Evolutionary conservation across 2,113 vertebrate genomes (phyloP), one percentile per base, ranked within the genome.

Genomic region (Trematomus loennbergii): DNA sequence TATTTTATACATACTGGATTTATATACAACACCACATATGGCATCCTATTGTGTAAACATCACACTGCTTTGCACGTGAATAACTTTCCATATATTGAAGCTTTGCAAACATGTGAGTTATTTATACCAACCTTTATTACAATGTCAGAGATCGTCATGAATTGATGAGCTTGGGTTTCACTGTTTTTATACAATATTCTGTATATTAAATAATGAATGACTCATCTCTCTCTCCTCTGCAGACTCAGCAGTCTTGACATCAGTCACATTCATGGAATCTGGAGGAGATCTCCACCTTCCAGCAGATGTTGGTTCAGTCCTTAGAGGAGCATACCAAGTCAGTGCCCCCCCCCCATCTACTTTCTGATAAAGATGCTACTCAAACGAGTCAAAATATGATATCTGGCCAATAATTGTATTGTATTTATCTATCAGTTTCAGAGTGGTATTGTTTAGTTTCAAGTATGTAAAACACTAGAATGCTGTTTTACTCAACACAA

Each of bases 321-420:
- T 93, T 99, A 89, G 97, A 99, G 91, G 98, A 99, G 78, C 97
- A 97, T 81, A 96, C 97, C 88, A 99, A 97, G 98, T 99, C 18
- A 84, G 92, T 89, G 5, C 29, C 9, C 7, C 18, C 29, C 9
- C 7, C 29, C 29, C 18, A 49, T 4, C 16, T 10, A 50, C 6
- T 64, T 63, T 66, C 22, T 49, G 5, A 17, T 43, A 4, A 5
- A 63, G 1, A 61, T 54, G 49, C 22, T 17, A 46, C 3, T 29
- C 15, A 50, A 6, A 67, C 29, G 3, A 29, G 29, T 29, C 3
- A 29, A 29, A 55, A 20, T 22, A 53, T 12, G 2, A 25, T 20
- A 9, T 25, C 3, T 16, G 1, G 9, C 1, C 13, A 53, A 22
- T 46, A 25, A 17, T 15, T 57, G n/a, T 29, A 29, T 29, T 29